Conservation (phyloP, 1,140 invertebrate species). For the Proctacanthus coquilletti region DNA sequence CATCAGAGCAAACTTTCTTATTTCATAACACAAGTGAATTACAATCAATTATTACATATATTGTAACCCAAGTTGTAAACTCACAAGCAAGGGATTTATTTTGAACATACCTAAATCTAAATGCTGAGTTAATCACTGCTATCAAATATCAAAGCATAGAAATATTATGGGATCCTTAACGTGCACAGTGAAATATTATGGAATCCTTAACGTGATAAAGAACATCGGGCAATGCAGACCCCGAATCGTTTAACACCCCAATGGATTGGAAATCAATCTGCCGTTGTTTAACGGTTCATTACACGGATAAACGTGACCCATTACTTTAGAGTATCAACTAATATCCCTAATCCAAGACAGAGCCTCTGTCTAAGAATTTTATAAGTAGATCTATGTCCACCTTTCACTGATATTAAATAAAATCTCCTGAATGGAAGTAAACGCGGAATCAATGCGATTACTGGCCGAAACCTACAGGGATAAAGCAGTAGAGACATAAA, state of each 20-base stretch:
- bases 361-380: neutral
- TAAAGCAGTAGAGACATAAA: conserved; percentile 7
- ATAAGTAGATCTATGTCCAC: neutral
- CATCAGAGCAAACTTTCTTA: no score
- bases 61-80: no score
- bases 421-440: conserved; percentile 1
- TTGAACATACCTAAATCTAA: no score
- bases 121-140: no score
- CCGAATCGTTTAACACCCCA: conserved; percentile 1
- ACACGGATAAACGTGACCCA: conserved; percentile 1
- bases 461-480: conserved; percentile 8
- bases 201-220: neutral
- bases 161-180: neutral
- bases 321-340: conserved; percentile 4
- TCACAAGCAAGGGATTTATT: no score
- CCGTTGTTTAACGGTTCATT: conserved; percentile 3
- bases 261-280: no score
- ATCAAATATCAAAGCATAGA: no score
- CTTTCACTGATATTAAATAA: conserved; percentile 3
- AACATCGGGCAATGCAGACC: no score
- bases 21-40: no score
- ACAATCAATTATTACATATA: no score
- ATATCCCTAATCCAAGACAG: conserved; percentile 1
- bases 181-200: conserved; percentile 2
- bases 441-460: neutral